Percentiles rank a stretch among this genome's conserved stretches.
phyloP scores from a whole-genome alignment of 1,140 invertebrate genomes.

The Drosophila insularis region DNA sequence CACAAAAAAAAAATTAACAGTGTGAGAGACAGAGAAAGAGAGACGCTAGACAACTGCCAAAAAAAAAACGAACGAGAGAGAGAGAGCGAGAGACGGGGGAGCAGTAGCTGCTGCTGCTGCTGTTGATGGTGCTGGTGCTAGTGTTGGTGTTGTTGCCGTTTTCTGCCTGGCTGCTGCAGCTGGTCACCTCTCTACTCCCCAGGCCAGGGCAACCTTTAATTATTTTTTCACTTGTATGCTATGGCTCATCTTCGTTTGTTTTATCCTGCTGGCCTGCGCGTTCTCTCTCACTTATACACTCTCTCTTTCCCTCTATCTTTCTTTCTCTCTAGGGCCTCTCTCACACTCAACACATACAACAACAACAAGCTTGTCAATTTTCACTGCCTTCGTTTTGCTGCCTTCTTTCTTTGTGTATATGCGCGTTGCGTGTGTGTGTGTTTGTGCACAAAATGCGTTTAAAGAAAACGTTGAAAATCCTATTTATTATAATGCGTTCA shows the following conservation, averaged over 20 bases:
- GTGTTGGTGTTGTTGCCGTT: constrained; percentile 33
- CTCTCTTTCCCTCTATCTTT: constrained; percentile 32
- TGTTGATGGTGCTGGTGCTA: constrained; percentile 37
- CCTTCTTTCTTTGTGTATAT: constrained; percentile 57
- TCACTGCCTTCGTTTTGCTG: constrained; percentile 46
- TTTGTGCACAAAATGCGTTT: constrained; percentile 69
- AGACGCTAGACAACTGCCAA: constrained; percentile 29
- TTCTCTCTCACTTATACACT: constrained; percentile 40
- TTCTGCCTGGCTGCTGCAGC: constrained; percentile 26
- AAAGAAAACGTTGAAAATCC: constrained; percentile 67
- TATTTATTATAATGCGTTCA: constrained; percentile 36
- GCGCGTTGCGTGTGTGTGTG: constrained; percentile 39
- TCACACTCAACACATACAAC: constrained; percentile 44
- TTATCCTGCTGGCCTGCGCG: constrained; percentile 62
- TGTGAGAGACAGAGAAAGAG: constrained; percentile 27
- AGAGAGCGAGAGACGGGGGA: constrained; percentile 1
- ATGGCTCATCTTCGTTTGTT: constrained; percentile 68
- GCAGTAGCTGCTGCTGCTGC: constrained; percentile 32
- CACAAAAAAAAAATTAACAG: constrained; percentile 26
- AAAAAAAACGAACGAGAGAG: constrained; percentile 11
- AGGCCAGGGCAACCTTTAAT: constrained; percentile 61
- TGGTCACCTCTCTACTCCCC: constrained; percentile 25
- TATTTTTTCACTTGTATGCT: constrained; percentile 71
- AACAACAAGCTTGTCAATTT: constrained; percentile 58
- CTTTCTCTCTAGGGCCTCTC: constrained; percentile 35